These are phyloP conservation scores for Eurois occulta DNA, from an alignment of 2,888 invertebrate species.

Conservation along the genomic window DNA sequence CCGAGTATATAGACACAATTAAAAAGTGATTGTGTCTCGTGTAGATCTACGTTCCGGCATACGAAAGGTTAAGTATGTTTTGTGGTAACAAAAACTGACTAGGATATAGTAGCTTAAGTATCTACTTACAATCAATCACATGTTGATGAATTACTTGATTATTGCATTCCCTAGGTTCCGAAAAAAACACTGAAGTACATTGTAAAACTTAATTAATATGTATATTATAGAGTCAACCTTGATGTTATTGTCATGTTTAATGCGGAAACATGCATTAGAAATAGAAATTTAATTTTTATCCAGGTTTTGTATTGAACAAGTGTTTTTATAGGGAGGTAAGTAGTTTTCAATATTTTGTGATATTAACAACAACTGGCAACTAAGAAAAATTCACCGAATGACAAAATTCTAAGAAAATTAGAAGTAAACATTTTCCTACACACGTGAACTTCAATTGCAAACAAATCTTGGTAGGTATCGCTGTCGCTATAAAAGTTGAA, in stretches of 20 bases:
- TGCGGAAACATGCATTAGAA: not conserved
- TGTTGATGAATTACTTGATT: slow-evolving; percentile 13
- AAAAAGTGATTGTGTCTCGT: too few species aligned
- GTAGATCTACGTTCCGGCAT: too few species aligned
- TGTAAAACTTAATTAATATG: slow-evolving; percentile 25
- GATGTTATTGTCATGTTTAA: not conserved
- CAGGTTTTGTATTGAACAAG: not conserved
- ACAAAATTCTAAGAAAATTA: not conserved
- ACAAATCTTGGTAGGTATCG: not conserved
- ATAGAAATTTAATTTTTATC: not conserved
- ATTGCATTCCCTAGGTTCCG: not conserved
- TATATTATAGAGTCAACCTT: slow-evolving; percentile 39
- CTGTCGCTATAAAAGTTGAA: not conserved
- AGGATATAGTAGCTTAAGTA: not conserved
- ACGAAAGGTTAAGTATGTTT: too few species aligned
- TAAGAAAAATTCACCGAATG: not conserved
- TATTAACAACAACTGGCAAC: not conserved
- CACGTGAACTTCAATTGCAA: not conserved
- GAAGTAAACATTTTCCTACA: not conserved
- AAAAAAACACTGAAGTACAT: not conserved
- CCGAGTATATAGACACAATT: too few species aligned
- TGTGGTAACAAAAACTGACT: not conserved
- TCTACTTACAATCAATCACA: slow-evolving; percentile 9
- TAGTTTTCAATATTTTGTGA: not conserved
- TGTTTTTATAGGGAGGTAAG: not conserved